phyloP scores from a whole-genome alignment of 2,113 vertebrate genomes.

The human region DNA sequence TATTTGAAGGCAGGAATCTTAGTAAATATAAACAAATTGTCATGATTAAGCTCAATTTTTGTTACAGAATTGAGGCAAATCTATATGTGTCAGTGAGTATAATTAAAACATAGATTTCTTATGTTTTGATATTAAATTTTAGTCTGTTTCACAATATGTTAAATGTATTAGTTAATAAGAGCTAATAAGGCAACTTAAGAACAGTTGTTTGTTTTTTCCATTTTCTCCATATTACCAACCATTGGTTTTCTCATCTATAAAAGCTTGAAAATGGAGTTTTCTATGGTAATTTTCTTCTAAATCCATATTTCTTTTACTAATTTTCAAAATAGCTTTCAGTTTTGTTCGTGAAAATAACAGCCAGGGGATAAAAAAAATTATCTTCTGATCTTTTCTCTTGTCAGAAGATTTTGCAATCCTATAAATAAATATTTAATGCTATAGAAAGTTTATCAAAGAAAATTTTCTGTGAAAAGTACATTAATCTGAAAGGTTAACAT shows the following conservation, averaged over 20 bases:
- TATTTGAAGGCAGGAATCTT: neutral
- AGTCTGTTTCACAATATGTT: neutral
- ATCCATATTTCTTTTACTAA: neutral
- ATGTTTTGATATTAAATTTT: neutral
- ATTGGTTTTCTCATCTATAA: neutral
- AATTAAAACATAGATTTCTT: neutral
- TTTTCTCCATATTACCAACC: neutral
- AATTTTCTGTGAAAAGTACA: neutral
- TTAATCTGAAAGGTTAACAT: neutral
- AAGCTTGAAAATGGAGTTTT: neutral
- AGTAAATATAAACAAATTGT: neutral
- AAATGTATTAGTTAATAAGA: neutral
- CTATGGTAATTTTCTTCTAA: neutral
- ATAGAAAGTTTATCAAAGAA: neutral
- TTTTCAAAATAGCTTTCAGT: neutral
- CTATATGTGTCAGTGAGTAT: neutral
- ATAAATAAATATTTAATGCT: neutral
- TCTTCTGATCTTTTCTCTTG: neutral
- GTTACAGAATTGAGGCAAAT: neutral
- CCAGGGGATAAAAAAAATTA: neutral
- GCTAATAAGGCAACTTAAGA: neutral
- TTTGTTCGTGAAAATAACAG: neutral
- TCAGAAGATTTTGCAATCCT: neutral
- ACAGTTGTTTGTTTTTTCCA: neutral
- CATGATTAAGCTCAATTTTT: neutral